Evolutionary conservation across 2,113 vertebrate genomes (phyloP).

Genomic region (Mus musculus): DNA sequence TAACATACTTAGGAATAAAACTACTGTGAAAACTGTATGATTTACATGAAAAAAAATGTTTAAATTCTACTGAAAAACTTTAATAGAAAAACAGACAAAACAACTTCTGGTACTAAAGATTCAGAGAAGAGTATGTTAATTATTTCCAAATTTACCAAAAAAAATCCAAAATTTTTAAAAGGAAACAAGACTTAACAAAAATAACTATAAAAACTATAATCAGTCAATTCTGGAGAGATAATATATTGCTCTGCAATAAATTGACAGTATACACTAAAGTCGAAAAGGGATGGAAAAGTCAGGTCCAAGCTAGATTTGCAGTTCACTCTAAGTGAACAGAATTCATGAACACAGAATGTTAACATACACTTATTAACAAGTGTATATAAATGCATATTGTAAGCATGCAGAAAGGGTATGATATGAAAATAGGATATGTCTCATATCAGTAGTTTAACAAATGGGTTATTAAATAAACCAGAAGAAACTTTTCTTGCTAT

Average conservation of each 20-base stretch:
- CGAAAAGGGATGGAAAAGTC: neutral
- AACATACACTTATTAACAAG: neutral
- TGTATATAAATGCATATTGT: neutral
- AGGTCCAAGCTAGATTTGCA: neutral
- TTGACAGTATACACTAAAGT: neutral
- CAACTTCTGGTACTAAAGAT: constrained; percentile 39
- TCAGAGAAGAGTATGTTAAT: constrained; percentile 23
- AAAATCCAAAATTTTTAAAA: neutral
- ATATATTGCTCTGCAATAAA: neutral
- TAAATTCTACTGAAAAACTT: constrained; percentile 48
- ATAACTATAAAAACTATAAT: constrained; percentile 24
- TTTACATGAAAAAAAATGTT: constrained; percentile 39
- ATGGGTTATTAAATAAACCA: neutral
- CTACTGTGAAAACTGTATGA: constrained; percentile 52
- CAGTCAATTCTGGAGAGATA: constrained; percentile 19
- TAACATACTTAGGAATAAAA: constrained; percentile 63
- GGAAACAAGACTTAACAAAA: constrained; percentile 35
- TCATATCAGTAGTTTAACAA: neutral
- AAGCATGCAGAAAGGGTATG: neutral
- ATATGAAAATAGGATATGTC: constrained; percentile 18
- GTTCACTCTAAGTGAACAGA: neutral
- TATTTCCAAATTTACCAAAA: constrained; percentile 31
- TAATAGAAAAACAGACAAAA: constrained; percentile 39
- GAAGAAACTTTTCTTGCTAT: neutral
- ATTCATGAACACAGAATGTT: neutral